Base-by-base conservation (phyloP, 1,140 invertebrate genomes). In the Zaprionus kolodkinae region DNA sequence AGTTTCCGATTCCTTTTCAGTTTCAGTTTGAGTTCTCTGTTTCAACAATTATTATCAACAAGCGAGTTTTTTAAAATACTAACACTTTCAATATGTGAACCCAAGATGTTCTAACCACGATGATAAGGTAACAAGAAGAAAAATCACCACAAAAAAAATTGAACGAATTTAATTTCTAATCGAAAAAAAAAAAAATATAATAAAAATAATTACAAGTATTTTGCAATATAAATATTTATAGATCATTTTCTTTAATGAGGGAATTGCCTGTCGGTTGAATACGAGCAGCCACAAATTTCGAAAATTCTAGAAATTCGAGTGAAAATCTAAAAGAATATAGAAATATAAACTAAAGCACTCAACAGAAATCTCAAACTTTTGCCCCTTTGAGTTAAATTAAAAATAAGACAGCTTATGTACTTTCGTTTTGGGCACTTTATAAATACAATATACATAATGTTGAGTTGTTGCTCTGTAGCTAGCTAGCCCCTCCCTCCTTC, bases 161-260 rank as follows among this genome's bases (percentile, higher is more conserved):
- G 66, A 83, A 84, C 67, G 76, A 89, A 71, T 79, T 78, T 52
- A 84, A 78, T 83, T 75, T 71, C 6, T 79, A 85, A 85, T 76
- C 30, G 27, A 64, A 69, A 48, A 66, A 64, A 69, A 48, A 66
- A 63, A 71, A 64, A 74, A 76, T 43, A 73, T 48, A 73, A 63
- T 50, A 81, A 83, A 86, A 83, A 78, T 71, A 89, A 89, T 88
- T 85, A 81, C 85, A 89, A 89, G 78, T 88, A 89, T 89, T 88
- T 88, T 89, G 85, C 85, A 88, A 89, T 68, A 85, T 81, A 81
- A 80, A 88, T 88, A 88, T 88, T 76, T 89, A 81, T 85, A 88
- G 78, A 85, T 67, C 81, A 88, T 89, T 88, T 87, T 85, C 81
- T 66, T 87, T 86, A 65, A 45, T 81, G 78, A 76, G 57, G 65